Base-by-base conservation (phyloP, 2,888 invertebrate species). In the Melipona beecheii region DNA sequence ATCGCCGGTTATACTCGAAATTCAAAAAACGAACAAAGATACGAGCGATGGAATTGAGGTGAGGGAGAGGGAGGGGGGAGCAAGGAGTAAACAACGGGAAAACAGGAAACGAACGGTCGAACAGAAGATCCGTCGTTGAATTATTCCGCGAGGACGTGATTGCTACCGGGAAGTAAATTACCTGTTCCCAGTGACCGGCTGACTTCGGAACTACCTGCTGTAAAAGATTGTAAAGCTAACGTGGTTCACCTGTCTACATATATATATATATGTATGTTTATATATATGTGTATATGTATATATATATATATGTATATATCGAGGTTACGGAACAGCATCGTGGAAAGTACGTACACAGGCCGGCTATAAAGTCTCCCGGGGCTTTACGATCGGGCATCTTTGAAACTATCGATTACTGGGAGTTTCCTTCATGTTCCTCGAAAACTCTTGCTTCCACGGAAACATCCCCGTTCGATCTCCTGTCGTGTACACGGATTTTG, bases 321-420 rank as follows among this genome's bases (percentile, higher is more conserved):
- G 76, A 69, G 78, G 62, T 69, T 70, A 64, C 76, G 50, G 68
- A 70, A 52, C 49, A 81, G 52, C 68, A 78, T 73, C 71, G 71
- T 36, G 52, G 74, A 60, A 72, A 76, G 69, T 81, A 83, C 79
- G 75, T 78, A 80, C 76, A 84, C 76, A 65, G 66, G 73, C 64
- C 60, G 75, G 84, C 81, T 86, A 81, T 88, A 88, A 88, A 88
- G 81, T 85, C 88, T 80, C 81, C 52, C 24, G 78, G 72, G 83
- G 75, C 75, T 86, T 87, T 86, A 87, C 86, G 87, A 86, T 76
- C 84, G 70, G 75, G 68, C 81, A 79, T 87, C 84, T 86, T 87
- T 74, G 73, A 84, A 81, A 87, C 86, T 89, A 87, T 87, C 87
- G 89, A 88, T 81, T 88, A 76, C 84, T 43, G 58, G 77, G 36